These are phyloP conservation scores for Hypercompe scribonia DNA, from an alignment of 2,888 invertebrate genomes.

Conservation along the genomic window DNA sequence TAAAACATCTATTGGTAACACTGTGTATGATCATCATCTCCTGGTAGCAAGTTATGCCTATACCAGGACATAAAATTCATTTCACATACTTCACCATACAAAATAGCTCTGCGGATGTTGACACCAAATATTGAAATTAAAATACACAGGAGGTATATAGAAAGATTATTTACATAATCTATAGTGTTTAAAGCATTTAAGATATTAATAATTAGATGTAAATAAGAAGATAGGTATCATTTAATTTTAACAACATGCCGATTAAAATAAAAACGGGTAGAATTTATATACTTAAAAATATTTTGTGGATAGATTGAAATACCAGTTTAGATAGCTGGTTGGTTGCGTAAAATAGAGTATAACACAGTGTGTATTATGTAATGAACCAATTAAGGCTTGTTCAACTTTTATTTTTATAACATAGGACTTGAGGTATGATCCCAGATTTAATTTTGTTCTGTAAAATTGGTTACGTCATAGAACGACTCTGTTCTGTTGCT, in stretches of 20 bases:
- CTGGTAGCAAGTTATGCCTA: neutral
- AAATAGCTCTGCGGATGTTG: constrained; percentile 27
- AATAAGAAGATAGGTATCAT: constrained; percentile 4
- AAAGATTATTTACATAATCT: constrained; percentile 40
- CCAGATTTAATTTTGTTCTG: neutral
- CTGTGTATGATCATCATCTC: neutral
- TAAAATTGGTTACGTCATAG: neutral
- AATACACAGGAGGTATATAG: constrained; percentile 23
- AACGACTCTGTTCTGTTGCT: too few species aligned
- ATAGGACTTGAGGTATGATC: neutral
- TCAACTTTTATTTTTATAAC: neutral
- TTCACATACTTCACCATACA: neutral
- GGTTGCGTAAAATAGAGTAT: neutral
- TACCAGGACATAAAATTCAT: too few species aligned
- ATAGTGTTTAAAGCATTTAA: neutral
- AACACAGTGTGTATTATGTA: neutral
- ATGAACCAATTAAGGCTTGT: neutral
- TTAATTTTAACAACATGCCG: neutral
- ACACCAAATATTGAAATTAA: constrained; percentile 23
- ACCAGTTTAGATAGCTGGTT: constrained; percentile 3
- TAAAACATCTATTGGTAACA: neutral
- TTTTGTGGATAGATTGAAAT: neutral
- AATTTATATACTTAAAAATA: constrained; percentile 5
- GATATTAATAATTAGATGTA: constrained; percentile 5
- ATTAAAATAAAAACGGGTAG: neutral